These are phyloP conservation scores for Peromyscus attwateri DNA, from an alignment of 2,797 vertebrate genomes.

Conservation along the genomic window DNA sequence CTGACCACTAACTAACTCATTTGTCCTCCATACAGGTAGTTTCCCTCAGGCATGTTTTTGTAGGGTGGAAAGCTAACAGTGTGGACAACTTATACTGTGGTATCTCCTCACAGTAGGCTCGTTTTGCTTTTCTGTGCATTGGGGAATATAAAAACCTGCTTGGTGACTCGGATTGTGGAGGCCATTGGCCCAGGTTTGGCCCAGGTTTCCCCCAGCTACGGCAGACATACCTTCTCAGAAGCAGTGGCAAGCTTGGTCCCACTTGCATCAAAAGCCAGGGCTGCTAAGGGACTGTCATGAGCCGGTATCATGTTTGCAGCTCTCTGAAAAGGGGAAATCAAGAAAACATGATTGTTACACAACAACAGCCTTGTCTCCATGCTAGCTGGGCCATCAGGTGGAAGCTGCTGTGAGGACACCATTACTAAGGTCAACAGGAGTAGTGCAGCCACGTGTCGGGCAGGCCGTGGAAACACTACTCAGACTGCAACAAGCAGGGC, in stretches of 20 bases:
- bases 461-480: background rate
- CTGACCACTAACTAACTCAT: background rate
- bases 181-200: rapidly evolving
- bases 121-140: background rate
- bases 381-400: background rate
- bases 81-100: rapidly evolving
- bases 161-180: rapidly evolving
- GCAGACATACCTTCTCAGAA: slow-evolving; percentile 95
- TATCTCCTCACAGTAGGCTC: no score
- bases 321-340: slow-evolving; percentile 89
- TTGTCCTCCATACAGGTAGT: background rate
- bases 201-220: rapidly evolving
- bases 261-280: slow-evolving; percentile 96
- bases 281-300: slow-evolving; percentile 98
- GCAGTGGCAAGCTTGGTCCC: slow-evolving; percentile 98
- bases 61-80: background rate
- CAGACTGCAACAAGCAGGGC: background rate
- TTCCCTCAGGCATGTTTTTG: background rate
- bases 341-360: rapidly evolving
- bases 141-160: rapidly evolving
- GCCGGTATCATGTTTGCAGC: slow-evolving; percentile 99
- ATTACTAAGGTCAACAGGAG: rapidly evolving
- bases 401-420: background rate
- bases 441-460: no score
- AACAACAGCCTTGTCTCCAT: no score